Base-by-base conservation (phyloP, 2,113 vertebrate genomes). In the Noctilio leporinus region DNA sequence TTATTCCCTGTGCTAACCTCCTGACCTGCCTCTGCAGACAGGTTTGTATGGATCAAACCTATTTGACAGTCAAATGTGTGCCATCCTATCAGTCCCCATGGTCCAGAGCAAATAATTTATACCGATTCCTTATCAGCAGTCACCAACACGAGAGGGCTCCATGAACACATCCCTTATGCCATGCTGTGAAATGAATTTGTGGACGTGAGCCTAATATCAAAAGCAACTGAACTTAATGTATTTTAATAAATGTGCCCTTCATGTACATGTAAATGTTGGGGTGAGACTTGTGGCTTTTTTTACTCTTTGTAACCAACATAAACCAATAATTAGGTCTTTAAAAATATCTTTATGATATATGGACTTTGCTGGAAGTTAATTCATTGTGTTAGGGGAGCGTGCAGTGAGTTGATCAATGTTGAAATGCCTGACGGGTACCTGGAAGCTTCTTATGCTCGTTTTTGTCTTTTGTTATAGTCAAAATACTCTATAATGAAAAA, bases 11-110 rank as follows among this genome's bases (percentile, higher is more conserved):
- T 43, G 40, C n/a, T 7, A 62, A 88, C 97, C 97, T 92, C 89
- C 96, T 98, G 98, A 98, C 98, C 98, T 98, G 98, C 97, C 98
- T 98, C 98, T 62, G 90, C 67, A 98, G 98, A 98, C 97, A 97
- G 97, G 97, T 95, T 78, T 97, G 86, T 96, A 95, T 94, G 92
- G 96, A 92, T 97, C 97, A 64, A 77, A 84, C 64, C 26, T 5
- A 81, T 96, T 93, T 45, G 83, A 91, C 95, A 97, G 82, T 6
- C 86, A 90, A 95, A 97, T 95, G 64, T 11, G 26, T 51, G 64
- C 92, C 57, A 69, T 96, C 73, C 0, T 20, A 3, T 94, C 3
- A 2, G 55, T 85, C 92, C 96, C 92, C 11, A 0, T n/a, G 81
- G 86, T 88, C 95, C 75, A 62, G 73, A 92, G 43, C 82, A 97